Conservation (phyloP, 2,888 invertebrate species). For the Periphyllus acericola region DNA sequence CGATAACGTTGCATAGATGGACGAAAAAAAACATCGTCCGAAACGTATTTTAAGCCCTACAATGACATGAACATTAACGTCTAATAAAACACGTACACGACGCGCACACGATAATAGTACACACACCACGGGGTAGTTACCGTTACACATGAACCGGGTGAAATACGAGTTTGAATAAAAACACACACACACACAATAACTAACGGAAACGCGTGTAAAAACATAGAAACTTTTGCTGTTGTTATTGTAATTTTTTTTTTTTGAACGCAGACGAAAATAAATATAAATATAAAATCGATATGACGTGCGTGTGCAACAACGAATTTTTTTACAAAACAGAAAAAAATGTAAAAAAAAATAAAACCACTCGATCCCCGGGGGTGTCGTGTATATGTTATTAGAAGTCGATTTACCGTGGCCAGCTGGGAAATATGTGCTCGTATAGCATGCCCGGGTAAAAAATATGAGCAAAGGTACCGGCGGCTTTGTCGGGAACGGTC, state of each 20-base stretch:
- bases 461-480: background rate
- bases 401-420: background rate
- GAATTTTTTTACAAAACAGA: background rate
- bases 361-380: background rate
- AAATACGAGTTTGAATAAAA: background rate
- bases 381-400: constrained; percentile 2
- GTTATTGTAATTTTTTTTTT: background rate
- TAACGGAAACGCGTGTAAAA: background rate
- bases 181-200: background rate
- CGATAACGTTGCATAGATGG: too few species aligned
- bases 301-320: background rate
- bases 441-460: background rate
- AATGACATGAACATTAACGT: too few species aligned
- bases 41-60: too few species aligned
- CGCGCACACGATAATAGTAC: too few species aligned
- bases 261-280: background rate
- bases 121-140: too few species aligned
- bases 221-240: background rate
- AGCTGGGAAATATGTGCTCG: background rate
- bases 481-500: background rate
- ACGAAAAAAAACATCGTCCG: too few species aligned
- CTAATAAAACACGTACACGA: too few species aligned
- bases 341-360: too few species aligned
- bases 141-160: background rate
- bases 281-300: background rate